phyloP scores from a whole-genome alignment of 35 echinoderm and acorn worm genomes.

The Anneissia japonica region DNA sequence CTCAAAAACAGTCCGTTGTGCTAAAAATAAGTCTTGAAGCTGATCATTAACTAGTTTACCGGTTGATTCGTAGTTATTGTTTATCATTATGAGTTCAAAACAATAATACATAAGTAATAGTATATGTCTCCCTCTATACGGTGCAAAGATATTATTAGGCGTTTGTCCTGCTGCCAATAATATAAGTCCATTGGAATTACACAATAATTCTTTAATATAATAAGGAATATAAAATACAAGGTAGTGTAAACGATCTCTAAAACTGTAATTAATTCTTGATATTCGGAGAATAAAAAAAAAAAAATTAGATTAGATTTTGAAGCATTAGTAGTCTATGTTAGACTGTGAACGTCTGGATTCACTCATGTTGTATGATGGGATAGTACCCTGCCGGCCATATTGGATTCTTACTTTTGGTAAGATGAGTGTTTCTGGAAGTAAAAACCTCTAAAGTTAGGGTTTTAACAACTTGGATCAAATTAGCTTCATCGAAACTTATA shows the following conservation, averaged over 20 bases:
- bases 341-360: neutral
- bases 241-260: too few species aligned
- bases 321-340: too few species aligned
- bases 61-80: neutral
- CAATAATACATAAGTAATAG: too few species aligned
- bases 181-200: too few species aligned
- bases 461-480: neutral
- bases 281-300: too few species aligned
- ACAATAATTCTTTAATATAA: too few species aligned
- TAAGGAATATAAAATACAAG: too few species aligned
- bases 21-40: neutral
- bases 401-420: neutral
- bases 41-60: neutral
- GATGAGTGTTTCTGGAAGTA: neutral
- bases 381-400: neutral
- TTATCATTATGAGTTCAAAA: neutral
- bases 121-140: neutral
- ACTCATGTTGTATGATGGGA: neutral
- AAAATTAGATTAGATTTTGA: too few species aligned
- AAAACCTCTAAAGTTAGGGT: neutral
- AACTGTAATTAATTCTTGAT: too few species aligned
- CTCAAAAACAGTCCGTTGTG: neutral
- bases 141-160: neutral
- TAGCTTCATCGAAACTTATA: neutral
- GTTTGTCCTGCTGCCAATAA: neutral